Percentiles rank a stretch among this genome's conserved stretches.
Evolutionary conservation across 2,113 vertebrate genomes (phyloP).

Genomic region (Rallus limicola): DNA sequence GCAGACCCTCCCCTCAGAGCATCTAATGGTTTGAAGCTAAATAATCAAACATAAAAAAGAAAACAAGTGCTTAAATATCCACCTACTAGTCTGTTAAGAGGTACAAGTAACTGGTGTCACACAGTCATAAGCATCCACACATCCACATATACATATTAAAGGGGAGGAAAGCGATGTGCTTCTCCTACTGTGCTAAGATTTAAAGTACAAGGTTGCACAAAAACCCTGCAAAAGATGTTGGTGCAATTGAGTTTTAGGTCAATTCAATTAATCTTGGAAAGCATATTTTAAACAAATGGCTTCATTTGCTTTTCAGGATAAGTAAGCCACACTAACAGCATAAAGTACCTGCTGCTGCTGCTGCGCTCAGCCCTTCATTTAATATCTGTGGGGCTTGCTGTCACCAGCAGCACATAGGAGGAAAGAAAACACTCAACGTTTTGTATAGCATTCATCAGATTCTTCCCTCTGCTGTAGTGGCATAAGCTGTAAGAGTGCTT

Average conservation of each 20-base stretch:
- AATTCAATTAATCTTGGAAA: conserved; percentile 32
- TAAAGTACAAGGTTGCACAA: background rate
- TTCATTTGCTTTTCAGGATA: conserved; percentile 12
- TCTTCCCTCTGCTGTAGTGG: background rate
- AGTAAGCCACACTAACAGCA: background rate
- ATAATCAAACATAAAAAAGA: background rate
- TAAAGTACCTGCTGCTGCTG: conserved; percentile 7
- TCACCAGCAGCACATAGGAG: background rate
- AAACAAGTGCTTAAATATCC: background rate
- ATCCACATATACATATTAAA: background rate
- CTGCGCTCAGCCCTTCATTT: background rate
- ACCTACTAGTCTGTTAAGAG: background rate
- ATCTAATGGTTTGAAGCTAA: background rate
- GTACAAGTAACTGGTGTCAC: background rate
- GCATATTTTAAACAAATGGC: conserved; percentile 26
- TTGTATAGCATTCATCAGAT: background rate
- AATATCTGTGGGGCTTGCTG: conserved; percentile 3
- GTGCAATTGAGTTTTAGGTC: conserved; percentile 3
- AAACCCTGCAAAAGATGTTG: background rate
- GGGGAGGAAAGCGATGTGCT: background rate
- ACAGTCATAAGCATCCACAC: background rate
- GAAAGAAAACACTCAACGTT: conserved; percentile 14
- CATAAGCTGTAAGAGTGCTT: background rate
- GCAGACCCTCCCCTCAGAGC: fast-evolving
- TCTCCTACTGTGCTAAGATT: background rate